Conservation (phyloP, 2,888 invertebrate species). For the Metopia argyrocephala region DNA sequence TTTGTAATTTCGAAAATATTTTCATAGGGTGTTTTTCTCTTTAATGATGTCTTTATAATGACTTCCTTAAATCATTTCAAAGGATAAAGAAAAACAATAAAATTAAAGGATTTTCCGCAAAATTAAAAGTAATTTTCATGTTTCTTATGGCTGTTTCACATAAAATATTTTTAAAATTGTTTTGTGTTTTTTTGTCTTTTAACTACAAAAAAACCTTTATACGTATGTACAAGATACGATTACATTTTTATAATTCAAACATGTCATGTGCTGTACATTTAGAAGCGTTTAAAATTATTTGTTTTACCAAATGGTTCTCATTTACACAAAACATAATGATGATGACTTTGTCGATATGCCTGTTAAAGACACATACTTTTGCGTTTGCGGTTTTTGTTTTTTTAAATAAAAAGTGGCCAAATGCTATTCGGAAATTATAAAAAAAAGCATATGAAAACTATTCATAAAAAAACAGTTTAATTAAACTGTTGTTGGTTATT, state of each 20-base stretch:
- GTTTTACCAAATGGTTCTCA: slow-evolving; percentile 47
- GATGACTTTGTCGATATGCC: slow-evolving; percentile 19
- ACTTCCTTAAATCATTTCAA: slow-evolving; percentile 19
- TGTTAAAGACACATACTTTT: slow-evolving; percentile 14
- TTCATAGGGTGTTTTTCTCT: background rate
- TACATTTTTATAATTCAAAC: too few relatives aligned
- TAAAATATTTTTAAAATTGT: slow-evolving; percentile 51
- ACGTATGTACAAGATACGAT: too few relatives aligned
- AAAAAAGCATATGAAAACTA: too few relatives aligned
- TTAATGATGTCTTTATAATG: slow-evolving; percentile 30
- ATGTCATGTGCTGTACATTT: slow-evolving; percentile 59
- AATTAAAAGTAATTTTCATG: slow-evolving; percentile 45
- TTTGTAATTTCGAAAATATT: background rate
- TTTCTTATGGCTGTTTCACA: slow-evolving; percentile 52
- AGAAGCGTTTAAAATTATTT: slow-evolving; percentile 58
- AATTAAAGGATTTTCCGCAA: slow-evolving; percentile 67
- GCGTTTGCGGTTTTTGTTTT: slow-evolving; percentile 44
- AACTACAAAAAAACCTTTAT: slow-evolving; percentile 57
- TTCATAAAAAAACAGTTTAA: too few relatives aligned
- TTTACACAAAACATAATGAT: slow-evolving; percentile 26
- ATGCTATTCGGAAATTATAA: too few relatives aligned
- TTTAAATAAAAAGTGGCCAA: slow-evolving; percentile 28
- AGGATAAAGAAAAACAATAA: background rate
- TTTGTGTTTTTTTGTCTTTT: slow-evolving; percentile 32
- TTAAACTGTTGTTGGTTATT: too few relatives aligned